Conservation (phyloP, 2,113 vertebrate genomes). For the Heterotilapia buettikoferi region DNA sequence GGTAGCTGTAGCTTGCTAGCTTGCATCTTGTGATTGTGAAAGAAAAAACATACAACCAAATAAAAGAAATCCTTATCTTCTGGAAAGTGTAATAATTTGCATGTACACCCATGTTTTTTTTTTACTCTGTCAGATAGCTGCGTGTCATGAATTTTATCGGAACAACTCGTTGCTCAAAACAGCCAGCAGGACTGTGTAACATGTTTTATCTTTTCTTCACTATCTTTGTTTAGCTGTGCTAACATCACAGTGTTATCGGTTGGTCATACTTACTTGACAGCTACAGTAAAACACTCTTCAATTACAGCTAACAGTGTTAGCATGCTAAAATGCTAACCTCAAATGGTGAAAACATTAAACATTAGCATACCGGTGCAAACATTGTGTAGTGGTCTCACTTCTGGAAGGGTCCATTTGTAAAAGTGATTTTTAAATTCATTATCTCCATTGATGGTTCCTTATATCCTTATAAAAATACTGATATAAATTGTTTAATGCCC, state of each 20-base stretch:
- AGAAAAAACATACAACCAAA: not conserved
- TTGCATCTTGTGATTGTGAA: not conserved
- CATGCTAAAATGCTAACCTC: not conserved
- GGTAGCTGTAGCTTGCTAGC: not conserved
- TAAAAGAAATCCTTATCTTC: not conserved
- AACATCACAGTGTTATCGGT: not conserved
- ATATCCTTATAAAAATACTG: not conserved
- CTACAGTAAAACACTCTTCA: not conserved
- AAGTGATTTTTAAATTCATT: not conserved
- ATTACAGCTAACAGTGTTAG: not conserved
- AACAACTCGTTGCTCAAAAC: not conserved
- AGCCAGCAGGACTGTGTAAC: not conserved
- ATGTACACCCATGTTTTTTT: not conserved
- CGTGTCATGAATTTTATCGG: not conserved
- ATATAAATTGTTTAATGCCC: rapidly evolving
- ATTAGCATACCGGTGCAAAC: not conserved
- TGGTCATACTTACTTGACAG: not conserved
- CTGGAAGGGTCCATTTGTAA: not conserved
- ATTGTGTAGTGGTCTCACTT: not conserved
- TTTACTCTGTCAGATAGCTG: not conserved
- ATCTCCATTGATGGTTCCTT: not conserved
- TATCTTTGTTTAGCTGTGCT: not conserved
- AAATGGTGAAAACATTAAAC: not conserved
- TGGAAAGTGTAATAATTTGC: not conserved
- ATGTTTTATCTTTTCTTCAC: not conserved